Evolutionary conservation across 2,113 vertebrate genomes (phyloP), one percentile per base, ranked within the genome.

Genomic region (Papio anubis): DNA sequence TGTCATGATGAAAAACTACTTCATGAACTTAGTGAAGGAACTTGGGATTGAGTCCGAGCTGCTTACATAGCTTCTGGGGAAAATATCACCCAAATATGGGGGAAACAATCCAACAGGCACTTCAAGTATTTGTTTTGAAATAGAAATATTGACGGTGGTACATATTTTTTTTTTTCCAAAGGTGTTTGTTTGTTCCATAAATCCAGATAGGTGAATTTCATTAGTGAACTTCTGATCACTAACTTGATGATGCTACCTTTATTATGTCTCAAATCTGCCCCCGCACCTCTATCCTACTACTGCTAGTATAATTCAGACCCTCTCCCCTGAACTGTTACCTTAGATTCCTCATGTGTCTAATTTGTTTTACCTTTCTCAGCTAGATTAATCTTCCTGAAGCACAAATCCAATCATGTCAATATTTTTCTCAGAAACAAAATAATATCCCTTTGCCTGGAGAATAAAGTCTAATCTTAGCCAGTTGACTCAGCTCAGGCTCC

Each of bases 1-100:
- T 94, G 94, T 93, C 94, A 82, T 66, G 78, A 89, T 95, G 97
- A 97, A 97, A 97, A 97, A 95, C 76, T 85, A 48, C 96, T 87
- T 78, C 72, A 40, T 73, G 93, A 78, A 61, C 85, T 93, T 81
- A 50, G 86, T 48, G 59, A 52, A 93, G 95, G 81, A 91, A 90
- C 72, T 95, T 50, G 43, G 72, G 70, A 87, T 45, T 75, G 88
- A 94, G 84, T 94, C 16, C 66, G 43, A 70, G 75, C 79, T 94
- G 81, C 96, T 97, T 93, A 88, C 85, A 75, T 91, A 94, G 85
- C 78, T 95, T 88, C 75, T 81, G 21, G 89, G 91, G 64, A 94
- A 97, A 97, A 95, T 66, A 72, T 95, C 91, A 70, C 70, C 66
- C 45, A n/a, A 90, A 48, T 32, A 17, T 81, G 76, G 50, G 16